Evolutionary conservation across 2,888 invertebrate genomes (phyloP).

Genomic region (Linnaemya vulpina): DNA sequence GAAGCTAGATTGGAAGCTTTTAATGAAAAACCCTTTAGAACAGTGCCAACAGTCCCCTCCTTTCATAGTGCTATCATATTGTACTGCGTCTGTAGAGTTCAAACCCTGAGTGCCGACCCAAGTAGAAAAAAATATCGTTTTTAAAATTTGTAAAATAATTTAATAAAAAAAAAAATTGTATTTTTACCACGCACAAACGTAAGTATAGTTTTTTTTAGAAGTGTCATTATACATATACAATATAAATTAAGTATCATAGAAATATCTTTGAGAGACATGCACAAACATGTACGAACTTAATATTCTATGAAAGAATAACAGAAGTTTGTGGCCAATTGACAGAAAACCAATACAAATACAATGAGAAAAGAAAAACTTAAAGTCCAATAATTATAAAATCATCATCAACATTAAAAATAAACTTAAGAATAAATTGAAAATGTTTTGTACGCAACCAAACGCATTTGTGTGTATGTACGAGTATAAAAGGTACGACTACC

Average conservation of each 20-base stretch:
- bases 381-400: slow-evolving; percentile 37
- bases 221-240: slow-evolving; percentile 12
- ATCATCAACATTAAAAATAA: slow-evolving; percentile 48
- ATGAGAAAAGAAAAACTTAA: slow-evolving; percentile 8
- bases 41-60: too few species aligned
- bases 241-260: slow-evolving; percentile 35
- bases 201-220: not conserved
- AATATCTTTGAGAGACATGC: slow-evolving; percentile 43
- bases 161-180: slow-evolving; percentile 37
- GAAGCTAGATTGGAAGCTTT: too few species aligned
- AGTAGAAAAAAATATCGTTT: not conserved
- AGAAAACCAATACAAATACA: slow-evolving; percentile 7
- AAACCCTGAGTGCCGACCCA: too few species aligned
- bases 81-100: too few species aligned
- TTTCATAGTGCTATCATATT: too few species aligned
- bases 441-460: slow-evolving; percentile 27
- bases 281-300: slow-evolving; percentile 57
- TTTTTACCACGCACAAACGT: slow-evolving; percentile 33
- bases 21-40: too few species aligned
- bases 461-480: slow-evolving; percentile 15
- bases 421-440: slow-evolving; percentile 45
- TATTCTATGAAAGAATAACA: slow-evolving; percentile 14
- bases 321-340: slow-evolving; percentile 7
- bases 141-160: slow-evolving; percentile 49
- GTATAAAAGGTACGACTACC: slow-evolving; percentile 40